Evolutionary conservation across 2,797 vertebrate species (phyloP).

Genomic region (Danio albolineatus): DNA sequence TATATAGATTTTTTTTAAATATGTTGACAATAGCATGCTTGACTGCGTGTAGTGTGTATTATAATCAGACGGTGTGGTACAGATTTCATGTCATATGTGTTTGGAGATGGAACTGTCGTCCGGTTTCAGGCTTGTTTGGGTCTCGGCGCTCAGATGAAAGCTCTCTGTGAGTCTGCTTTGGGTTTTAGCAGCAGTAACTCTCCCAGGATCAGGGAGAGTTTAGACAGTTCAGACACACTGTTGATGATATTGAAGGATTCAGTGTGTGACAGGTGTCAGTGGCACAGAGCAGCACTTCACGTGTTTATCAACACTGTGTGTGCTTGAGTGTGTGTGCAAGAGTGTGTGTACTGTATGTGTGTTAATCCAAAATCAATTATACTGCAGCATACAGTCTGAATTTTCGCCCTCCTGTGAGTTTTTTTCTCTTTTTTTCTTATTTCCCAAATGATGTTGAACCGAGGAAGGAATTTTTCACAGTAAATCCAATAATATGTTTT

Average conservation of each 20-base stretch:
- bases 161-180: neutral
- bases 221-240: constrained; percentile 17
- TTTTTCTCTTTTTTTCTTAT: too few species aligned
- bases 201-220: constrained; percentile 28
- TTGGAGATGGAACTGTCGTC: neutral
- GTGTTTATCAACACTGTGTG: neutral
- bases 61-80: neutral
- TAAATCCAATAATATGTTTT: too few species aligned
- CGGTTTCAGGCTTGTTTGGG: constrained; percentile 11
- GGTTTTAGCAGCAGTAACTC: constrained; percentile 30
- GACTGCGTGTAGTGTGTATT: neutral
- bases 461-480: too few species aligned
- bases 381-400: too few species aligned
- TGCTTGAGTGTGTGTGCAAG: neutral
- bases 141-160: neutral
- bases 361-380: neutral
- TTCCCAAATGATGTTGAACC: too few species aligned
- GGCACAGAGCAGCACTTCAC: constrained; percentile 6
- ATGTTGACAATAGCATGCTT: neutral
- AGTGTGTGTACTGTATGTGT: neutral
- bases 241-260: constrained; percentile 28
- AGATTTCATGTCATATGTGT: neutral
- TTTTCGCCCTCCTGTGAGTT: too few species aligned
- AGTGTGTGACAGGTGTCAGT: constrained; percentile 34
- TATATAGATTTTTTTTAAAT: too few species aligned